These are phyloP conservation scores for Bovichtus variegatus DNA, from an alignment of 2,797 vertebrate genomes.

Conservation along the genomic window DNA sequence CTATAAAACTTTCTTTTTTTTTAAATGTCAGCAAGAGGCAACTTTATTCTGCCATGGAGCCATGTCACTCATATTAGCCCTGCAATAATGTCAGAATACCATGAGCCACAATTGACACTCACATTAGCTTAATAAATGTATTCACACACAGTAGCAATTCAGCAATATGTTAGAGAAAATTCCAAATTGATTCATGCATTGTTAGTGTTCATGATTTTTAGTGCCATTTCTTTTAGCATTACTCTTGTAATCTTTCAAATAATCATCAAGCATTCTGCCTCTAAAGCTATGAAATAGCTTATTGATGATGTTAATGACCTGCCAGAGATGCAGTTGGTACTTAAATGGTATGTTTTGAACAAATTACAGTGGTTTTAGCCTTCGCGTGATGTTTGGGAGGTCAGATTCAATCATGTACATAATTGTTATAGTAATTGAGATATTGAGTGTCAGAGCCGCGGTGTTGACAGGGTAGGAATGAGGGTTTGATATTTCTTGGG, in stretches of 20 bases:
- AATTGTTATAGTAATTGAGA: slow-evolving; percentile 68
- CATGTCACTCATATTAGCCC: slow-evolving; percentile 65
- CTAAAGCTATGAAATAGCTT: slow-evolving; percentile 74
- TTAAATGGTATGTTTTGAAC: slow-evolving; percentile 63
- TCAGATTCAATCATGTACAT: slow-evolving; percentile 74
- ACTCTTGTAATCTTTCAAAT: slow-evolving; percentile 65
- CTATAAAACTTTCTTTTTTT: slow-evolving; percentile 20
- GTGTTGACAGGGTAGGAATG: slow-evolving; percentile 54
- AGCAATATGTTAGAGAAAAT: slow-evolving; percentile 73
- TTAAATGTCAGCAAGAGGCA: slow-evolving; percentile 50
- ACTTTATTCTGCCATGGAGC: slow-evolving; percentile 52
- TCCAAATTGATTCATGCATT: slow-evolving; percentile 57
- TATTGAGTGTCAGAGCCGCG: slow-evolving; percentile 62
- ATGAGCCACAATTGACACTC: slow-evolving; percentile 59
- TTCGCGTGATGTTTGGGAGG: slow-evolving; percentile 47
- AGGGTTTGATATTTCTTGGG: slow-evolving; percentile 65
- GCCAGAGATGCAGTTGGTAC: slow-evolving; percentile 63
- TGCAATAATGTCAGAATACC: slow-evolving; percentile 74
- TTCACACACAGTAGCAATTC: slow-evolving; percentile 71
- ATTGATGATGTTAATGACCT: slow-evolving; percentile 62
- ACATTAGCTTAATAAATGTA: slow-evolving; percentile 44
- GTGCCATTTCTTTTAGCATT: slow-evolving; percentile 59
- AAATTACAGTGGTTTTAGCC: slow-evolving; percentile 50
- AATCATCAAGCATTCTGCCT: slow-evolving; percentile 69
- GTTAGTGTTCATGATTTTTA: slow-evolving; percentile 48